Evolutionary conservation across 2,113 vertebrate species (phyloP).

Genomic region (Stigmatopora nigra): DNA sequence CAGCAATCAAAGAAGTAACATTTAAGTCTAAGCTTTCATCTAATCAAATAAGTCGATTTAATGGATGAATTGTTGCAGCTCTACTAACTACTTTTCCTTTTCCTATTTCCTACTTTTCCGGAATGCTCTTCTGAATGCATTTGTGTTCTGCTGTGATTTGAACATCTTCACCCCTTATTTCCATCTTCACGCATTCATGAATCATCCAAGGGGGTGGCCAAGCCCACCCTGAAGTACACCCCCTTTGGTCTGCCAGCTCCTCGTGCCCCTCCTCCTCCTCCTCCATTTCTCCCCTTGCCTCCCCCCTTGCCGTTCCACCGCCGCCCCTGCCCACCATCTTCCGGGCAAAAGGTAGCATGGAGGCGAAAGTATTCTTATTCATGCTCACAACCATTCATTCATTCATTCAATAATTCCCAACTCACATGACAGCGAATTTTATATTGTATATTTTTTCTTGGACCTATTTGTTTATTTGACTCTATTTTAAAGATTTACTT

Average conservation of each 20-base stretch:
- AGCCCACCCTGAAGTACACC: slow-evolving; percentile 17
- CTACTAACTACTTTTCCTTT: background rate
- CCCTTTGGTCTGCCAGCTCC: slow-evolving; percentile 30
- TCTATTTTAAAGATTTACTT: no score
- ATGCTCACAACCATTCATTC: background rate
- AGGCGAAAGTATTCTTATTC: slow-evolving; percentile 1
- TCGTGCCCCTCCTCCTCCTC: slow-evolving; percentile 30
- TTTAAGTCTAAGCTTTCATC: no score
- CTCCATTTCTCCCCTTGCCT: slow-evolving; percentile 55
- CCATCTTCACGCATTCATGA: slow-evolving; percentile 10
- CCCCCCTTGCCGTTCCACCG: slow-evolving; percentile 4
- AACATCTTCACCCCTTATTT: background rate
- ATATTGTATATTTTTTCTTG: no score
- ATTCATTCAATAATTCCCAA: background rate
- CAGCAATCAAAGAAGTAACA: no score
- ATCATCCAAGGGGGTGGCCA: slow-evolving; percentile 37
- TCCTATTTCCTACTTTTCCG: background rate
- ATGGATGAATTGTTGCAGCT: background rate
- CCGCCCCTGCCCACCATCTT: slow-evolving; percentile 2
- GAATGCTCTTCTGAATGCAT: background rate
- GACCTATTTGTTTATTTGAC: no score
- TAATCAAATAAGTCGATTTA: no score
- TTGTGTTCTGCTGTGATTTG: no score
- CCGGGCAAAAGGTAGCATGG: slow-evolving; percentile 6
- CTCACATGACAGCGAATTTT: background rate